Conservation (phyloP, 2,797 vertebrate species). For the Natrix natrix region DNA sequence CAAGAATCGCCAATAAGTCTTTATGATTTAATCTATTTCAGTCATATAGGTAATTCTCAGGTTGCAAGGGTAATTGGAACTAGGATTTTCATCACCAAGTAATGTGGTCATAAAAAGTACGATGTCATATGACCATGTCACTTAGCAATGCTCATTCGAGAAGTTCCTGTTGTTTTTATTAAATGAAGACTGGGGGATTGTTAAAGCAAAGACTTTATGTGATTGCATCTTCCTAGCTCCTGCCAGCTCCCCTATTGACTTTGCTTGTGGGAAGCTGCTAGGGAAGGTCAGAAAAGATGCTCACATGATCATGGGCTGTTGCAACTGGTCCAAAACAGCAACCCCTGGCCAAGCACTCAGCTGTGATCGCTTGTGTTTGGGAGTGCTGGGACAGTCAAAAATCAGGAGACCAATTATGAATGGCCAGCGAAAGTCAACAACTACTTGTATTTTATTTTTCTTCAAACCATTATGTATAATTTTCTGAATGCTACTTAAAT, state of each 20-base stretch:
- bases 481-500: background rate
- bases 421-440: background rate
- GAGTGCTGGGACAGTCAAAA: background rate
- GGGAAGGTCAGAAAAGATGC: background rate
- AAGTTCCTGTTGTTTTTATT: background rate
- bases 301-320: background rate
- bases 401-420: background rate
- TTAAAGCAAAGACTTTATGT: background rate
- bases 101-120: background rate
- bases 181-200: background rate
- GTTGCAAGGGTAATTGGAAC: background rate
- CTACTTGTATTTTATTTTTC: background rate
- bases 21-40: background rate
- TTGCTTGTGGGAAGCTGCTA: background rate
- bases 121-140: background rate
- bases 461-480: background rate
- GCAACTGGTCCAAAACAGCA: background rate
- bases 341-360: background rate
- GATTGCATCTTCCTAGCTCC: background rate
- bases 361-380: background rate
- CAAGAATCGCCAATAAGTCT: background rate
- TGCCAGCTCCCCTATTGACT: background rate
- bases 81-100: background rate
- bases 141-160: background rate
- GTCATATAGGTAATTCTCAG: background rate